Conservation (phyloP, 1,140 invertebrate genomes). For the Dermatophagoides farinae region DNA sequence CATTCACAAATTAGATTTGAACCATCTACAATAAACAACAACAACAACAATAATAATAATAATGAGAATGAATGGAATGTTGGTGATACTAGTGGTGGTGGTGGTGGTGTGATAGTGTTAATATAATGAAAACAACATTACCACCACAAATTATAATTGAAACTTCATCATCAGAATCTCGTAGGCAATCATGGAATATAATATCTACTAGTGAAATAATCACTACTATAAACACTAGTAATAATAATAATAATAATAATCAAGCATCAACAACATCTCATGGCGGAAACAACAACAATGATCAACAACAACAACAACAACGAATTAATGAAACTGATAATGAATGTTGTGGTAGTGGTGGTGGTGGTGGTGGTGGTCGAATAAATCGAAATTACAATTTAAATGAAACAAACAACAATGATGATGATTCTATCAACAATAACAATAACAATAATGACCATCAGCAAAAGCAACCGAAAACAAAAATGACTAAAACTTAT, state of each 20-base stretch:
- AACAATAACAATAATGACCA: not conserved
- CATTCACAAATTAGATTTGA: not conserved
- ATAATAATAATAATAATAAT: not conserved
- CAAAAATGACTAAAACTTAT: not conserved
- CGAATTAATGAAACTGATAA: not conserved
- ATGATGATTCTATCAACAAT: not conserved
- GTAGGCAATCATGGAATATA: not conserved
- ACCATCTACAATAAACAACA: too few species aligned
- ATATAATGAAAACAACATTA: slow-evolving; percentile 49
- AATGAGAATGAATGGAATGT: too few species aligned
- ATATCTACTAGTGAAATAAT: slow-evolving; percentile 7
- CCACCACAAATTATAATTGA: slow-evolving; percentile 16
- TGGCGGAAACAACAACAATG: not conserved
- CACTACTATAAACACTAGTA: not conserved
- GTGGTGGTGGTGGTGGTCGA: not conserved
- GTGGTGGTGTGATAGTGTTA: not conserved
- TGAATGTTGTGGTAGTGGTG: too few species aligned
- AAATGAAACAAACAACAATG: not conserved
- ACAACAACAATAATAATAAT: too few species aligned
- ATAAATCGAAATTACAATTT: not conserved
- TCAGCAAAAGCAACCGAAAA: not conserved
- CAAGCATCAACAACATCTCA: not conserved
- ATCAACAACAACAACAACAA: not conserved
- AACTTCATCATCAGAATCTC: not conserved
- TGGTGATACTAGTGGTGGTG: too few species aligned